A percentile compares a stretch with the other conserved stretches of the same genome.
phyloP scores from a whole-genome alignment of 2,888 invertebrate genomes.

The Cataglyphis altisquamis region DNA sequence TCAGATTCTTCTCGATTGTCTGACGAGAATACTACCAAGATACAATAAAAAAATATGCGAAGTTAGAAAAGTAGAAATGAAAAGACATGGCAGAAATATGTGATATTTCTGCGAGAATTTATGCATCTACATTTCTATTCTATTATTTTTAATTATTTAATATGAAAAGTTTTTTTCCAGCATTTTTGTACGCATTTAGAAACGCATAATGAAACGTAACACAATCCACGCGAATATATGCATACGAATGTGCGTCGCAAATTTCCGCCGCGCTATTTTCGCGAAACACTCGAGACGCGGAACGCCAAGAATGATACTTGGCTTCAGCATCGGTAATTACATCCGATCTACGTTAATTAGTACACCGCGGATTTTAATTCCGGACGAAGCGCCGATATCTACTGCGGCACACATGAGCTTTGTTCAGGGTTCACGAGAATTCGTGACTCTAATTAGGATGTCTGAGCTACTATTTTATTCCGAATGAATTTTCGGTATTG shows the following conservation, averaged over 20 bases:
- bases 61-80: constrained; percentile 12
- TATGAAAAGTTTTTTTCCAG: not conserved
- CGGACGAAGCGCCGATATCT: constrained; percentile 42
- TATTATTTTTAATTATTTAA: not conserved
- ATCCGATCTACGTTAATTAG: constrained; percentile 74
- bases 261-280: constrained; percentile 39
- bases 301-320: constrained; percentile 60
- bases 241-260: not conserved
- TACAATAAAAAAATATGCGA: not conserved
- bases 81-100: constrained; percentile 18
- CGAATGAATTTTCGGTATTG: constrained; percentile 39
- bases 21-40: constrained; percentile 10
- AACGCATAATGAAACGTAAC: not conserved
- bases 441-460: constrained; percentile 61
- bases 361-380: constrained; percentile 64
- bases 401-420: constrained; percentile 35
- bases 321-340: constrained; percentile 69
- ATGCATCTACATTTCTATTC: not conserved
- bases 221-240: constrained; percentile 1
- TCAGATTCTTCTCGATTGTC: constrained; percentile 36
- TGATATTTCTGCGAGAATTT: not conserved
- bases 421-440: constrained; percentile 48
- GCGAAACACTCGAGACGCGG: constrained; percentile 60
- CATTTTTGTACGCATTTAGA: not conserved
- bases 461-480: constrained; percentile 51